Evolutionary conservation across 1,140 invertebrate species (phyloP).

Genomic region (Megalopta genalis): DNA sequence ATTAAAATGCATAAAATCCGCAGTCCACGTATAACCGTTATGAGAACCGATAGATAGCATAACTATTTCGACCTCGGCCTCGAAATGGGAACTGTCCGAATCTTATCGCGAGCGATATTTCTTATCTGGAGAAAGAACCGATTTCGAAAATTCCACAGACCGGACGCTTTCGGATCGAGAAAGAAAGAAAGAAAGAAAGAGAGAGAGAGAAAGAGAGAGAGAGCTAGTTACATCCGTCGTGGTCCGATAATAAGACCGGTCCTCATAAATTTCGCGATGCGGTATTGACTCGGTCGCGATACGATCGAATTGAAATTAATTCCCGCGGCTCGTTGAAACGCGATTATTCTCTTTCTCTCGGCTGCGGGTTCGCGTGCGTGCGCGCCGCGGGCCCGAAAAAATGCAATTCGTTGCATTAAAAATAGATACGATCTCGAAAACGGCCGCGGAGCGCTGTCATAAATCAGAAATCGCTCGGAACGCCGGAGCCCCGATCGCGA

Average conservation of each 20-base stretch:
- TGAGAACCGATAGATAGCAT: too few species aligned
- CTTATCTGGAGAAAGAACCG: too few species aligned
- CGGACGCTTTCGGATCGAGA: too few species aligned
- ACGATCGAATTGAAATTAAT: constrained; percentile 48
- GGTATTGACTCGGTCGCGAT: constrained; percentile 36
- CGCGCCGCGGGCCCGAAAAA: constrained; percentile 13
- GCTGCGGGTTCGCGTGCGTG: neutral
- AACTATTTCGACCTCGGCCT: too few species aligned
- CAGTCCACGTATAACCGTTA: too few species aligned
- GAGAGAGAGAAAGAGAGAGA: too few species aligned
- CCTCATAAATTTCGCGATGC: constrained; percentile 43
- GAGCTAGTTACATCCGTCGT: too few species aligned
- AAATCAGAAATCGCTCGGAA: constrained; percentile 46
- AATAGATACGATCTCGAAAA: constrained; percentile 58
- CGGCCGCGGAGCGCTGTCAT: constrained; percentile 30
- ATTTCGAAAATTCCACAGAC: neutral
- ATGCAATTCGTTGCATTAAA: constrained; percentile 43
- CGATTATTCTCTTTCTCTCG: constrained; percentile 23
- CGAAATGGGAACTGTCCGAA: too few species aligned
- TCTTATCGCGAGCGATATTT: too few species aligned
- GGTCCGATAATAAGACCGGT: constrained; percentile 13
- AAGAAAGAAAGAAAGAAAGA: too few species aligned
- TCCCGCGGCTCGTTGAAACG: constrained; percentile 33
- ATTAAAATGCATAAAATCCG: too few species aligned
- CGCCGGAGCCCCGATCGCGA: neutral